Base-by-base conservation (phyloP, 2,888 invertebrate genomes). In the Calephelis perditalis region DNA sequence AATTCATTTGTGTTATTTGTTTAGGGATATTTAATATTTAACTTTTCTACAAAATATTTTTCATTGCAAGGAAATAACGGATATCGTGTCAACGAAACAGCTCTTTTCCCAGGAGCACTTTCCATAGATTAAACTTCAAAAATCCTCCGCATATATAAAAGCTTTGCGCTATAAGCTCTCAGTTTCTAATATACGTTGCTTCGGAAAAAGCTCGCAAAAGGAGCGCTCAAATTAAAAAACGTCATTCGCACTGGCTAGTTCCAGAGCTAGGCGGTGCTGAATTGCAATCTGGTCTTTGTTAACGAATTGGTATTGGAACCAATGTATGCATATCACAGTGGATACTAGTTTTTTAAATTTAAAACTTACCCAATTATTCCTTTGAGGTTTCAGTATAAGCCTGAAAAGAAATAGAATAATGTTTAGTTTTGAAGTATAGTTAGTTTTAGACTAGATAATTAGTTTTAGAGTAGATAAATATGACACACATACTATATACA, bases 211-310 rank as follows among this genome's bases (percentile, higher is more conserved):
- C 35, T 35, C 52, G 52, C 35, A 52, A 52, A 52, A 52, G 52
- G 52, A 52, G 52, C 26, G 52, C 5, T 56, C 58, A 61, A 62
- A 64, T 62, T 62, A 64, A 64, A 65, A 63, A 61, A 61, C 59
- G 63, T 63, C 63, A 62, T 40, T 44, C 62, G 45, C 64, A 63
- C 60, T 44, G 56, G 57, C 49, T 49, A 26, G 47, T 49, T 49
- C 26, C 15, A 26, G 26, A 15, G 47, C 47, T 12, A 56, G 10
- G 56, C 56, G 37, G 40, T 56, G 37, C 12, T 40, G 58, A 26
- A 59, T 59, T 59, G 52, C 37, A 26, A 15, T 52, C 52, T 52
- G 26, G n/a, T 52, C 40, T 40, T 59, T 43, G 58, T n/a, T 44
- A 12, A 37, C 44, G 44, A 59, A 52, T 59, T 59, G 11, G 26